Evolutionary conservation across 2,888 invertebrate species (phyloP).

Genomic region (Troilus luridus): DNA sequence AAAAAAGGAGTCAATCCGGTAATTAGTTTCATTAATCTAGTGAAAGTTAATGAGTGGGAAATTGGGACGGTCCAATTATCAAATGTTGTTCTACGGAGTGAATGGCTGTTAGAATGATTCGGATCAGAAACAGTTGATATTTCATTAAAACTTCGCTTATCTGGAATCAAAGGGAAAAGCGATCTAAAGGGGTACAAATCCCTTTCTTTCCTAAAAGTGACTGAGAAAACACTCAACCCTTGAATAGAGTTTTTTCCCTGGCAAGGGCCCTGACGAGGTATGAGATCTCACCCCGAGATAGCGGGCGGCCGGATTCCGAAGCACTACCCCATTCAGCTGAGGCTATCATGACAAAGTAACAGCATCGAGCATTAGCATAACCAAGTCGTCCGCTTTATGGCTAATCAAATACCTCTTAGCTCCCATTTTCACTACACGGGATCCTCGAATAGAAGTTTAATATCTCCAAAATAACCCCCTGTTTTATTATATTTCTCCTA

Average conservation of each 20-base stretch:
- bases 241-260: conserved; percentile 19
- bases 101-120: neutral
- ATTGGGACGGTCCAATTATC: neutral
- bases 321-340: conserved; percentile 27
- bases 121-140: neutral
- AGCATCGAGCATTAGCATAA: conserved; percentile 15
- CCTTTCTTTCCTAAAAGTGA: conserved; percentile 28
- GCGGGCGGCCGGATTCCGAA: neutral
- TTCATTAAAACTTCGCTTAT: conserved; percentile 3
- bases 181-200: neutral
- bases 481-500: neutral
- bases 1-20: no score
- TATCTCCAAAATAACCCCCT: neutral
- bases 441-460: neutral
- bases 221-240: conserved; percentile 9
- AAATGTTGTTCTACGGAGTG: neutral
- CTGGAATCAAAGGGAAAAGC: neutral
- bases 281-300: conserved; percentile 9
- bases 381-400: conserved; percentile 15
- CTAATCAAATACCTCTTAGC: conserved; percentile 33
- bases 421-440: neutral
- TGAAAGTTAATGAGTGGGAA: no score
- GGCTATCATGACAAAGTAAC: conserved; percentile 33
- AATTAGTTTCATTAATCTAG: no score
- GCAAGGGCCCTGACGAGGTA: neutral